Evolutionary conservation across 2,888 invertebrate genomes (phyloP).

Genomic region (Nemapogon koenigi): DNA sequence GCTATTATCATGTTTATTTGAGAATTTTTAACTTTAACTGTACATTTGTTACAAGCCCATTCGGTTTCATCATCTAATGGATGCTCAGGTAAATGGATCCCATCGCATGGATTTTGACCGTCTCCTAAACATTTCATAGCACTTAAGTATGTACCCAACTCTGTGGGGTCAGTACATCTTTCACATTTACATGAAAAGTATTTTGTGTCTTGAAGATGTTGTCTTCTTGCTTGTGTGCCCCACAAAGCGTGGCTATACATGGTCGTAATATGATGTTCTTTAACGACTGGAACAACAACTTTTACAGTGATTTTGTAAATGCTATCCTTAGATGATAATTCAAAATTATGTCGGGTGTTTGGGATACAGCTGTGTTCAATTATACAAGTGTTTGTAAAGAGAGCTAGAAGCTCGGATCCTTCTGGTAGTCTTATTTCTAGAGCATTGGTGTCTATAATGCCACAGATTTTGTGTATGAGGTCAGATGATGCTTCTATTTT

Average conservation of each 20-base stretch:
- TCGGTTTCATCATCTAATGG: slow-evolving; percentile 74
- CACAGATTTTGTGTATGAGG: slow-evolving; percentile 75
- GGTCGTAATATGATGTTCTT: slow-evolving; percentile 78
- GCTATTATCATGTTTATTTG: slow-evolving; percentile 73
- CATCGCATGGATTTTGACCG: slow-evolving; percentile 66
- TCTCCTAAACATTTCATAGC: slow-evolving; percentile 72
- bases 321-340: slow-evolving; percentile 51
- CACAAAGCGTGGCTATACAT: slow-evolving; percentile 89
- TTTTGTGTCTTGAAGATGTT: slow-evolving; percentile 79
- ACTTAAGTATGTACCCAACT: slow-evolving; percentile 76
- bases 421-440: slow-evolving; percentile 73
- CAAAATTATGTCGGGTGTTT: slow-evolving; percentile 79
- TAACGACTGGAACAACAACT: slow-evolving; percentile 70
- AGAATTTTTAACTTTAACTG: slow-evolving; percentile 66
- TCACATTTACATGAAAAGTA: slow-evolving; percentile 78
- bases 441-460: slow-evolving; percentile 84
- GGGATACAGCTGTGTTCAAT: slow-evolving; percentile 85
- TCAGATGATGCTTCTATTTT: slow-evolving; percentile 58
- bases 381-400: slow-evolving; percentile 78
- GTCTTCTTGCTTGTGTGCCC: slow-evolving; percentile 82
- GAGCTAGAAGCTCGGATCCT: slow-evolving; percentile 72
- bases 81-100: slow-evolving; percentile 73
- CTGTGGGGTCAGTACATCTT: slow-evolving; percentile 82
- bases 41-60: slow-evolving; percentile 79
- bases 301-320: slow-evolving; percentile 71